These are phyloP conservation scores for Hylaea fasciaria DNA, from an alignment of 2,888 invertebrate genomes.

Conservation along the genomic window DNA sequence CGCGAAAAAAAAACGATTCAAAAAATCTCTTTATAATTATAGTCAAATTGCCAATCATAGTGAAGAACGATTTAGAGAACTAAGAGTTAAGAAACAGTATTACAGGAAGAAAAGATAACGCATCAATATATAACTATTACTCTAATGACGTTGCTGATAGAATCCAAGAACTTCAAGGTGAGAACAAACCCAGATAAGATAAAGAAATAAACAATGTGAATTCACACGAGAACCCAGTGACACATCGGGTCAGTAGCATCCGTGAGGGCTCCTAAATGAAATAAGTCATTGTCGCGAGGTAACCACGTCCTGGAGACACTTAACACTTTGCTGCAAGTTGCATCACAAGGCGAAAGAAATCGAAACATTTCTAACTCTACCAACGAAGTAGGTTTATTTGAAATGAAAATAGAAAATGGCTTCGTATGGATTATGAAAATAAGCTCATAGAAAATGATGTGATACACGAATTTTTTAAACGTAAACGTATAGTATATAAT, in stretches of 20 bases:
- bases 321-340: conserved; percentile 40
- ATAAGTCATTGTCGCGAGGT: conserved; percentile 56
- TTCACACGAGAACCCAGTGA: conserved; percentile 32
- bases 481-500: no score
- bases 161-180: conserved; percentile 9
- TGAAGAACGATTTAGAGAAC: not conserved
- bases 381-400: not conserved
- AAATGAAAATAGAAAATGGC: no score
- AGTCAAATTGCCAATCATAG: no score
- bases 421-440: no score
- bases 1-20: no score
- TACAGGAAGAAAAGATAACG: no score
- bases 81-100: not conserved
- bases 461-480: no score
- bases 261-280: conserved; percentile 43
- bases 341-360: conserved; percentile 33
- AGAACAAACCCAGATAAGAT: conserved; percentile 10
- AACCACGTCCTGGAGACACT: conserved; percentile 56
- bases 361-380: not conserved
- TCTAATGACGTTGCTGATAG: no score
- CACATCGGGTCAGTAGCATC: conserved; percentile 45
- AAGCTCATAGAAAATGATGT: no score
- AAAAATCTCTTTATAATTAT: no score
- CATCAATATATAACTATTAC: no score
- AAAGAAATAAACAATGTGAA: conserved; percentile 25